Percentiles rank a stretch among this genome's conserved stretches.
phyloP scores from a whole-genome alignment of 2,888 invertebrate genomes.

The Serrognathus titanus region DNA sequence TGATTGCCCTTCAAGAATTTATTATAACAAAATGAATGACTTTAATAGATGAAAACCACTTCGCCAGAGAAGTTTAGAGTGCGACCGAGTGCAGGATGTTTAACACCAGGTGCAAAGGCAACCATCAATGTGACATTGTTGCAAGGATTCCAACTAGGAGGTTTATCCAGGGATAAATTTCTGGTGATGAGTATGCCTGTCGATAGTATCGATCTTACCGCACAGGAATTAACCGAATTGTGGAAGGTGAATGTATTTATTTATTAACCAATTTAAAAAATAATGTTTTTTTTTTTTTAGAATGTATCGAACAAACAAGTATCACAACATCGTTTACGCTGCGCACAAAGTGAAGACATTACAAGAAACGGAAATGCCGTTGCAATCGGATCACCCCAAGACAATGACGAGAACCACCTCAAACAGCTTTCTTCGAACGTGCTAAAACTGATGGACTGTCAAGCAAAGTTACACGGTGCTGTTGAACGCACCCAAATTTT shows the following conservation, averaged over 20 bases:
- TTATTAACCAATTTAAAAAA: background rate
- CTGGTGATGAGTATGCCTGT: conserved; percentile 79
- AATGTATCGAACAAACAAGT: conserved; percentile 45
- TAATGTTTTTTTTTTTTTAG: conserved; percentile 26
- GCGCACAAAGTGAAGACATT: conserved; percentile 53
- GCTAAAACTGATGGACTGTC: conserved; percentile 48
- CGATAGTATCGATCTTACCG: conserved; percentile 54
- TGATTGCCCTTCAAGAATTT: background rate
- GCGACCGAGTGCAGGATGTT: conserved; percentile 77
- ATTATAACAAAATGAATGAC: background rate
- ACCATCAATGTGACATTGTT: conserved; percentile 72
- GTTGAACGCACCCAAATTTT: conserved; percentile 52
- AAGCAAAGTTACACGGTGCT: conserved; percentile 51
- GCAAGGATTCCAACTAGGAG: conserved; percentile 65
- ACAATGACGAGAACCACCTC: conserved; percentile 32
- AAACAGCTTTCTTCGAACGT: conserved; percentile 37
- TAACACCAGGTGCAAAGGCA: conserved; percentile 62
- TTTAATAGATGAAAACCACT: conserved; percentile 84
- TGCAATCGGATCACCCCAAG: conserved; percentile 11
- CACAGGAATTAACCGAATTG: conserved; percentile 65
- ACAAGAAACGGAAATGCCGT: conserved; percentile 39
- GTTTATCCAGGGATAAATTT: conserved; percentile 78
- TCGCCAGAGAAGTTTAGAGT: conserved; percentile 94
- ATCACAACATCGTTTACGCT: conserved; percentile 71
- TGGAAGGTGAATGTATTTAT: conserved; percentile 66